phyloP scores from a whole-genome alignment of 2,113 vertebrate genomes.

The Mus spicilegus region DNA sequence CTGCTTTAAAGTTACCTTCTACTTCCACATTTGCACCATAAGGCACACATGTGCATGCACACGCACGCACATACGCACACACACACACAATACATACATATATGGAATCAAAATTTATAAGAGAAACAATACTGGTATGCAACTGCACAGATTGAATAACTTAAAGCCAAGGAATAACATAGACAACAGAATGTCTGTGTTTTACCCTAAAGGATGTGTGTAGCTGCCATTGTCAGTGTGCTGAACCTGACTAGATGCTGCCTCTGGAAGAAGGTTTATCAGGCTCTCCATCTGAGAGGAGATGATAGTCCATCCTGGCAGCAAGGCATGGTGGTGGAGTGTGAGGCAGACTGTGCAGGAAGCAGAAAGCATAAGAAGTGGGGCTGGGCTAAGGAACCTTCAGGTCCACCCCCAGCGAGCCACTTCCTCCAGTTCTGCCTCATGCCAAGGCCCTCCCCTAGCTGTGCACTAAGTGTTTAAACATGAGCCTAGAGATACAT shows the following conservation, averaged over 20 bases:
- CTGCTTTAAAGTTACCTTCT: neutral
- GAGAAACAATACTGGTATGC: neutral
- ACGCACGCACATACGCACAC: neutral
- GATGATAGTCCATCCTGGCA: too few species aligned
- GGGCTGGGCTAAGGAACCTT: neutral
- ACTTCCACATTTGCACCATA: neutral
- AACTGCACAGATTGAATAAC: neutral
- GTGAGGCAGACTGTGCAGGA: neutral
- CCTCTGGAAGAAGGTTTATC: too few species aligned
- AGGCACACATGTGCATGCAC: accelerated
- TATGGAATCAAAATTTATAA: neutral
- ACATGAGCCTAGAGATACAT: neutral
- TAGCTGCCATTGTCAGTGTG: too few species aligned
- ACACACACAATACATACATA: neutral
- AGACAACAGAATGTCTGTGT: neutral
- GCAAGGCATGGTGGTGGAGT: neutral
- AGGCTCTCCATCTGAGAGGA: neutral
- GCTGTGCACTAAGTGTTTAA: neutral
- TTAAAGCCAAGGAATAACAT: neutral
- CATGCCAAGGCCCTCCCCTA: neutral
- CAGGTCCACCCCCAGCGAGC: too few species aligned
- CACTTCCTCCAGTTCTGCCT: neutral
- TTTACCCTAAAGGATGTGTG: too few species aligned
- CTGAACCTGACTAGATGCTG: neutral
- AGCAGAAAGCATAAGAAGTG: neutral